Percentiles rank a stretch among this genome's conserved stretches.
phyloP scores from a whole-genome alignment of 2,888 invertebrate species.

The Agriopis marginaria region DNA sequence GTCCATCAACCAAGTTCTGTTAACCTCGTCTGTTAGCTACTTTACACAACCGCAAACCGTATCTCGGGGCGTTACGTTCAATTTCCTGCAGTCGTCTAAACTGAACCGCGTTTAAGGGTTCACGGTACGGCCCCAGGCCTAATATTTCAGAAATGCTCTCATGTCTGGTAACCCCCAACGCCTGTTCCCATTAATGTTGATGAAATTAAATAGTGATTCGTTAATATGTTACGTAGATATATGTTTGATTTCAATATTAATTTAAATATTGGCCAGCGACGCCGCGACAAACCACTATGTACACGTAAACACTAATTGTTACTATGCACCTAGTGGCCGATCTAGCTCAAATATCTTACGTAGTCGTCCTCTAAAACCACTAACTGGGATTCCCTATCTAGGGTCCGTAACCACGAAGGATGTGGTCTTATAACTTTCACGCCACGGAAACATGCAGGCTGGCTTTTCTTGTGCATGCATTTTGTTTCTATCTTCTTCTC shows the following conservation, averaged over 20 bases:
- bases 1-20: no score
- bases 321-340: slow-evolving; percentile 63
- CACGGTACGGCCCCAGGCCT: no score
- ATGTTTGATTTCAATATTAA: slow-evolving; percentile 57
- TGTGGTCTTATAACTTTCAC: slow-evolving; percentile 1
- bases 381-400: slow-evolving; percentile 11
- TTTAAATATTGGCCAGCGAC: slow-evolving; percentile 55
- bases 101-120: no score
- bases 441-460: neutral
- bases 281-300: slow-evolving; percentile 60
- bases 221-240: slow-evolving; percentile 29
- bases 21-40: no score
- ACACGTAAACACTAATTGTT: slow-evolving; percentile 56
- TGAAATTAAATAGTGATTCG: slow-evolving; percentile 28
- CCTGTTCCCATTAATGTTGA: slow-evolving; percentile 1
- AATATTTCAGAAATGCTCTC: neutral
- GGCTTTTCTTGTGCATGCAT: neutral
- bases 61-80: no score
- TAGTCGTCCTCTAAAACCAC: neutral
- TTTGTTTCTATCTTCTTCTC: no score
- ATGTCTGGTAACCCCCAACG: neutral
- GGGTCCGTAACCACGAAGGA: slow-evolving; percentile 5
- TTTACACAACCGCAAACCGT: no score
- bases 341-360: slow-evolving; percentile 16
- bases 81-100: no score